phyloP scores from a whole-genome alignment of 2,888 invertebrate genomes.

The Lasioglossum leucozonium region DNA sequence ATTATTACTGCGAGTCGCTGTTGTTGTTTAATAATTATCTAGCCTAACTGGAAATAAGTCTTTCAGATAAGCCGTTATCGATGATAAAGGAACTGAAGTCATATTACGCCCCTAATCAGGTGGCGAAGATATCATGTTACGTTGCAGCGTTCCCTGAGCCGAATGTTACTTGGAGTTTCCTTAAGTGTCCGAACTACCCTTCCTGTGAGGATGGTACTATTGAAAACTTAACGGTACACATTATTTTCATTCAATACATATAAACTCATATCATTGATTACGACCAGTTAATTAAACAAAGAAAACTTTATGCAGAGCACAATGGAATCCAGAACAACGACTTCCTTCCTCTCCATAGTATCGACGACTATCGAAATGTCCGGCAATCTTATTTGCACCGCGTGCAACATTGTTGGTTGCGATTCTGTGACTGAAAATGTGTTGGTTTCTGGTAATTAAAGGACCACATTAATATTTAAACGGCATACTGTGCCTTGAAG shows the following conservation, averaged over 20 bases:
- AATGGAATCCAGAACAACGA: neutral
- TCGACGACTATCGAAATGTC: conserved; percentile 69
- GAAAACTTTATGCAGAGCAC: conserved; percentile 32
- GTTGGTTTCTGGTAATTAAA: conserved; percentile 81
- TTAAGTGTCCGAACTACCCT: conserved; percentile 83
- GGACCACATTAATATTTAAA: neutral
- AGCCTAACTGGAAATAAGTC: conserved; percentile 28
- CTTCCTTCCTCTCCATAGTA: conserved; percentile 55
- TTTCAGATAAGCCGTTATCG: conserved; percentile 85
- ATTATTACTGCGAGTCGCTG: neutral
- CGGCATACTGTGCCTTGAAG: neutral
- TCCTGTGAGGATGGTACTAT: conserved; percentile 63
- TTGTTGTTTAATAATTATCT: neutral
- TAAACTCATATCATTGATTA: neutral
- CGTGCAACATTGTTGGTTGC: conserved; percentile 80
- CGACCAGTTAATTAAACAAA: neutral
- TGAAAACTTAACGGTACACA: conserved; percentile 38
- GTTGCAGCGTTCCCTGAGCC: conserved; percentile 87
- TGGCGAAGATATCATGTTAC: conserved; percentile 85
- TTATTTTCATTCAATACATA: neutral
- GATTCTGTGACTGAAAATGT: conserved; percentile 73
- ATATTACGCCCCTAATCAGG: conserved; percentile 84
- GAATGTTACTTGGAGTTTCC: conserved; percentile 86
- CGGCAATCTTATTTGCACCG: conserved; percentile 80
- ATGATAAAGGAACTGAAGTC: conserved; percentile 76